phyloP scores from a whole-genome alignment of 1,140 invertebrate genomes.

The Ceratina japonica region DNA sequence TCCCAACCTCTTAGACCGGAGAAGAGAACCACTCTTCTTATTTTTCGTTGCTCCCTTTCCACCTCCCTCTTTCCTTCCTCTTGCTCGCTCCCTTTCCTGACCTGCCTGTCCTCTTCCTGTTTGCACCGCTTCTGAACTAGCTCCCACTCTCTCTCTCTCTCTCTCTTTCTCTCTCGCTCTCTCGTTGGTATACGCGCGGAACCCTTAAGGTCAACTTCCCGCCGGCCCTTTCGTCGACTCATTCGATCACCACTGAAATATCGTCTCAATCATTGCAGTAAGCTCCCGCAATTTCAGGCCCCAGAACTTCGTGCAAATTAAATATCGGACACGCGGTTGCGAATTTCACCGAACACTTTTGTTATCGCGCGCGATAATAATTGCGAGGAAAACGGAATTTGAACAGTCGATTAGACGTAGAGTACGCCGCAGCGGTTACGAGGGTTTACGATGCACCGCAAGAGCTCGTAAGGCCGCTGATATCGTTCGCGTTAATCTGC shows the following conservation, averaged over 20 bases:
- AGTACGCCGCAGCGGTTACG: background rate
- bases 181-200: background rate
- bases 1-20: conserved; percentile 65
- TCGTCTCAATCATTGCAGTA: background rate
- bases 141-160: conserved; percentile 3
- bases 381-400: conserved; percentile 40
- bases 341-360: background rate
- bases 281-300: background rate
- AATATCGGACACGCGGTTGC: background rate
- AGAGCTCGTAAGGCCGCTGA: conserved; percentile 41
- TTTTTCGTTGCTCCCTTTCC: conserved; percentile 62
- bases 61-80: conserved; percentile 35
- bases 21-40: conserved; percentile 61
- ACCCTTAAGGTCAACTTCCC: conserved; percentile 56
- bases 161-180: background rate
- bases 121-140: conserved; percentile 8
- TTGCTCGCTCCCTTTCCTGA: conserved; percentile 29
- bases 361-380: conserved; percentile 17
- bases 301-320: background rate
- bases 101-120: conserved; percentile 48
- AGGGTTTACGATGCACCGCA: conserved; percentile 24
- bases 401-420: conserved; percentile 26
- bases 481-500: conserved; percentile 46
- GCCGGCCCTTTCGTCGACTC: conserved; percentile 44
- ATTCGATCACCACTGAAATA: conserved; percentile 22